Evolutionary conservation across 2,113 vertebrate genomes (phyloP).

Genomic region (Irena cyanogastra): DNA sequence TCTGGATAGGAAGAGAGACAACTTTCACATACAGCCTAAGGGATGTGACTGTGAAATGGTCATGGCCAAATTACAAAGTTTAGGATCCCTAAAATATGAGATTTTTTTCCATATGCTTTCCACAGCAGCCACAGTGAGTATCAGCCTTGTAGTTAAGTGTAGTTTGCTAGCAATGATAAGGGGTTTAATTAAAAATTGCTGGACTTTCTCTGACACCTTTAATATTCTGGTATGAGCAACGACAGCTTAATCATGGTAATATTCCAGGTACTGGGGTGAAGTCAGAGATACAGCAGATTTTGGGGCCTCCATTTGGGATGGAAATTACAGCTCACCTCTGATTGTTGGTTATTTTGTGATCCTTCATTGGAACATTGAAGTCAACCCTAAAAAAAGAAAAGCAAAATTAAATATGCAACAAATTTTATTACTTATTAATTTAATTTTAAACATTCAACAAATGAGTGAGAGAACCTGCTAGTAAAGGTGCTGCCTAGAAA

Average conservation of each 20-base stretch:
- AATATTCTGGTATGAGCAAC: background rate
- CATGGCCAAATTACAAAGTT: background rate
- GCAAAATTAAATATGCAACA: background rate
- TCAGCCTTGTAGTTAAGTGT: background rate
- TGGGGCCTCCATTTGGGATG: background rate
- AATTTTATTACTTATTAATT: background rate
- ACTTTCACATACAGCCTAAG: background rate
- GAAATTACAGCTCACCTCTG: slow-evolving; percentile 82
- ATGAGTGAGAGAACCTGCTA: background rate
- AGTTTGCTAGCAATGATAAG: background rate
- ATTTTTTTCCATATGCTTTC: background rate
- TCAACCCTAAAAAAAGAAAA: slow-evolving; percentile 81
- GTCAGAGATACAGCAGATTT: background rate
- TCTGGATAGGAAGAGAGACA: background rate
- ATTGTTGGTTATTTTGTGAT: slow-evolving; percentile 95
- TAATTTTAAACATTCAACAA: background rate
- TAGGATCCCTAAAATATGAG: background rate
- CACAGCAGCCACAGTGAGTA: background rate
- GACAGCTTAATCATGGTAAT: background rate
- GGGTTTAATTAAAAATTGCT: background rate
- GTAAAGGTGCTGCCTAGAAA: background rate
- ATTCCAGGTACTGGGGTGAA: background rate
- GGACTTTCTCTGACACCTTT: background rate
- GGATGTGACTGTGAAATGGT: background rate
- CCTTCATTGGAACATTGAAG: slow-evolving; percentile 99